Evolutionary conservation across 2,888 invertebrate genomes (phyloP).

Genomic region (Aleiodes alternator): DNA sequence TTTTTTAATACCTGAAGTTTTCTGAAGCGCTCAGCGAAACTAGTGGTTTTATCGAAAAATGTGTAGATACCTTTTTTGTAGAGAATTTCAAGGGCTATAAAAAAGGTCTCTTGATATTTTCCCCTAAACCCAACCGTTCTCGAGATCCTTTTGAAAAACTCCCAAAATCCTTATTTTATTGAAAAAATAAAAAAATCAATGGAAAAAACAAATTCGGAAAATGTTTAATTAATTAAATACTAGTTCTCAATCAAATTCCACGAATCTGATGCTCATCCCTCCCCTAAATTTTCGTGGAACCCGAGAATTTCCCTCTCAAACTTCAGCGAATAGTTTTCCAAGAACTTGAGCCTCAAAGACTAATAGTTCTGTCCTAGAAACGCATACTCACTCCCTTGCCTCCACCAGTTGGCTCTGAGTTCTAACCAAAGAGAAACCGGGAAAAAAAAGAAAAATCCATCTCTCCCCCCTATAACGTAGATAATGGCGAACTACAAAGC

Average conservation of each 20-base stretch:
- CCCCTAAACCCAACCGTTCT: too few relatives aligned
- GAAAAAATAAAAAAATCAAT: too few relatives aligned
- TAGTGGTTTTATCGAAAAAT: too few relatives aligned
- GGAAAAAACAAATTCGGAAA: too few relatives aligned
- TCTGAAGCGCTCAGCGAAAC: too few relatives aligned
- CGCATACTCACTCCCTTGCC: constrained; percentile 9
- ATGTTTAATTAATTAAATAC: too few relatives aligned
- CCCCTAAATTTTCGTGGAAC: neutral
- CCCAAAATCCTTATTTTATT: too few relatives aligned
- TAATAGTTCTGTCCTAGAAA: constrained; percentile 27
- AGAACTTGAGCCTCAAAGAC: constrained; percentile 32
- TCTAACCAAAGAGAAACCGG: neutral
- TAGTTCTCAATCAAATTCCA: neutral
- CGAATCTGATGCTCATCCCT: neutral
- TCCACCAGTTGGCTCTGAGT: neutral
- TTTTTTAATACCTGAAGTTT: too few relatives aligned
- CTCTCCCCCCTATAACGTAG: neutral
- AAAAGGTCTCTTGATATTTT: too few relatives aligned
- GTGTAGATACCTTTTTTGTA: too few relatives aligned
- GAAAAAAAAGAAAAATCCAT: constrained; percentile 6
- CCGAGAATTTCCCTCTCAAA: constrained; percentile 7
- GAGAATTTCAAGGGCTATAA: too few relatives aligned
- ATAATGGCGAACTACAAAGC: neutral
- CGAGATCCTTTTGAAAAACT: too few relatives aligned
- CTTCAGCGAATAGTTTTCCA: constrained; percentile 19